A percentile compares a stretch with the other conserved stretches of the same genome.
phyloP scores from a whole-genome alignment of 2,113 vertebrate species.

The Phaethornis superciliosus region DNA sequence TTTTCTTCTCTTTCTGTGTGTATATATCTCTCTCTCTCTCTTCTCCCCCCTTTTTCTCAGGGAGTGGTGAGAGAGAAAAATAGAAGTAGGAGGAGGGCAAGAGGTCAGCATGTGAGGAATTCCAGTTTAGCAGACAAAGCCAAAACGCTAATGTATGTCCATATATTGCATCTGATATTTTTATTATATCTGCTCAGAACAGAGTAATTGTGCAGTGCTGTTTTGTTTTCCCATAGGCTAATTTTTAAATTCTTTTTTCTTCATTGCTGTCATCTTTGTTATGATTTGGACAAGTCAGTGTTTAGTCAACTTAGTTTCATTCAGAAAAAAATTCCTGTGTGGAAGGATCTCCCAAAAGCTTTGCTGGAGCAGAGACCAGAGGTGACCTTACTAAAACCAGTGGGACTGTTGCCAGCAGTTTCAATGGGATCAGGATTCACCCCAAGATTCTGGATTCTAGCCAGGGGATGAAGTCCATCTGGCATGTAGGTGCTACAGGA shows the following conservation, averaged over 20 bases:
- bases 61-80: constrained; percentile 38
- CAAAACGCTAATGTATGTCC: background rate
- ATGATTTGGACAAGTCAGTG: background rate
- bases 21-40: background rate
- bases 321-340: background rate
- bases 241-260: background rate
- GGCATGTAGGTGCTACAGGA: background rate
- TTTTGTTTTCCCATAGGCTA: background rate
- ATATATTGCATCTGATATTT: constrained; percentile 17
- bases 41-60: background rate
- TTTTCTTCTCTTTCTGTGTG: background rate
- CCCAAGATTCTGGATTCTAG: background rate
- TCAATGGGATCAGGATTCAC: background rate
- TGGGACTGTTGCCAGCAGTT: background rate
- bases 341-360: background rate
- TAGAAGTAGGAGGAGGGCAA: constrained; percentile 39
- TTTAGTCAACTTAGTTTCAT: background rate
- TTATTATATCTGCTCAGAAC: background rate
- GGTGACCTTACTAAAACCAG: background rate
- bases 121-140: constrained; percentile 34
- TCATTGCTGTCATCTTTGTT: background rate
- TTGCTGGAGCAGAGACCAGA: background rate
- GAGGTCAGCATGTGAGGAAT: constrained; percentile 57
- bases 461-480: background rate
- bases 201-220: background rate